Conservation (phyloP, 1,140 invertebrate species). For the Phocides pigmalion region DNA sequence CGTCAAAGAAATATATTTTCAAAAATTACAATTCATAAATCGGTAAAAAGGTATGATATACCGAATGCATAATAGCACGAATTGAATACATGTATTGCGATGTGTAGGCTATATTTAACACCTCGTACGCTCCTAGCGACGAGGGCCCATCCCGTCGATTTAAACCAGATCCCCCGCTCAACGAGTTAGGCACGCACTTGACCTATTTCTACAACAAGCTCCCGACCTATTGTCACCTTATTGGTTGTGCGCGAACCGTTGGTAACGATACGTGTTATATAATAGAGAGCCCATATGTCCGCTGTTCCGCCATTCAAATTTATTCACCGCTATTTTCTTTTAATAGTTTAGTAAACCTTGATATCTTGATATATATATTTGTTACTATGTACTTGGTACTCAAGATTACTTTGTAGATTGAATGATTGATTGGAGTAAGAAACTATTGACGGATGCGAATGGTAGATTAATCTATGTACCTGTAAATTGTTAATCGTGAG, state of each 20-base stretch:
- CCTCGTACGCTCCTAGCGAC: not conserved
- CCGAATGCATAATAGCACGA: not conserved
- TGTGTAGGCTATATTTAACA: not conserved
- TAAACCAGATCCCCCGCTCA: slow-evolving; percentile 14
- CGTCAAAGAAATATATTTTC: too few relatives aligned
- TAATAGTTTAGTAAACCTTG: too few relatives aligned
- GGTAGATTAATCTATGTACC: too few relatives aligned
- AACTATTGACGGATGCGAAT: too few relatives aligned
- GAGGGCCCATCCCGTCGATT: slow-evolving; percentile 11
- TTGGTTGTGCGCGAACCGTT: not conserved
- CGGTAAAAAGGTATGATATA: too few relatives aligned
- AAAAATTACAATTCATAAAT: too few relatives aligned
- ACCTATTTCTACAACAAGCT: slow-evolving; percentile 9
- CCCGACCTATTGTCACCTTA: slow-evolving; percentile 13
- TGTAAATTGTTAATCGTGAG: too few relatives aligned
- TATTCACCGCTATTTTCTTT: too few relatives aligned
- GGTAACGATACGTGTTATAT: not conserved
- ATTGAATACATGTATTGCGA: not conserved
- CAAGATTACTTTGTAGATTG: too few relatives aligned
- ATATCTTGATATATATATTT: too few relatives aligned
- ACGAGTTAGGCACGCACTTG: slow-evolving; percentile 18
- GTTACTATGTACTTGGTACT: too few relatives aligned
- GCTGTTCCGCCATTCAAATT: not conserved
- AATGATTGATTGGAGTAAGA: too few relatives aligned
- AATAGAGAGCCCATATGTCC: not conserved